A percentile compares a stretch with the other conserved stretches of the same genome.
phyloP scores from a whole-genome alignment of 2,797 vertebrate species.

The Melanogrammus aeglefinus region DNA sequence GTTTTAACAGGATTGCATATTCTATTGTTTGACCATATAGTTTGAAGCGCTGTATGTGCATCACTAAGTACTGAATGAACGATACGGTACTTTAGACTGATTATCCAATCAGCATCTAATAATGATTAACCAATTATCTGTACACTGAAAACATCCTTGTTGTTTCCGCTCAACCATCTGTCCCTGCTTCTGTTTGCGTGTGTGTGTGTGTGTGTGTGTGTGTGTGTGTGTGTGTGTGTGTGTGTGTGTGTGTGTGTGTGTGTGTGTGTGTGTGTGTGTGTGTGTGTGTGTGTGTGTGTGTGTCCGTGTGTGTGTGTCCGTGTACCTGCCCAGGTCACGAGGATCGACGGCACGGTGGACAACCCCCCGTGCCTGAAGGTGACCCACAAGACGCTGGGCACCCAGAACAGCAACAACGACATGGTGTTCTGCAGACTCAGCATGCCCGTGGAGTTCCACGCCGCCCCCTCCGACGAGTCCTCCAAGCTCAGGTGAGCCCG shows the following conservation, averaged over 20 bases:
- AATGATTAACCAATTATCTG: background rate
- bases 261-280: background rate
- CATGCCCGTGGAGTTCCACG: constrained; percentile 91
- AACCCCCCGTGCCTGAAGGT: constrained; percentile 95
- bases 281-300: background rate
- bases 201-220: background rate
- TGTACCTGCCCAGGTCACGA: constrained; percentile 78
- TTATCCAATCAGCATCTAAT: background rate
- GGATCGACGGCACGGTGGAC: constrained; percentile 93
- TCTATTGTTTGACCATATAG: too few relatives aligned
- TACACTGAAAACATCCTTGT: background rate
- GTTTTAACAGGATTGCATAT: background rate
- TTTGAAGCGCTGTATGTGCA: background rate
- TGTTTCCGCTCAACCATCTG: background rate
- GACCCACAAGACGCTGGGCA: constrained; percentile 94
- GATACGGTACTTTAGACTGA: too few relatives aligned
- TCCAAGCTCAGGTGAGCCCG: constrained; percentile 78
- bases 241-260: too few relatives aligned
- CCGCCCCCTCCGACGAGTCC: constrained; percentile 72
- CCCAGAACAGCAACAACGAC: constrained; percentile 89
- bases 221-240: background rate
- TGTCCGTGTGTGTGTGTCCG: too few relatives aligned
- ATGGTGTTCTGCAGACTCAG: constrained; percentile 95
- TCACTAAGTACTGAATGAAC: background rate
- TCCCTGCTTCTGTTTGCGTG: background rate